Percentiles rank a stretch among this genome's conserved stretches.
Evolutionary conservation across 2,797 vertebrate genomes (phyloP).

Genomic region (Menidia menidia): DNA sequence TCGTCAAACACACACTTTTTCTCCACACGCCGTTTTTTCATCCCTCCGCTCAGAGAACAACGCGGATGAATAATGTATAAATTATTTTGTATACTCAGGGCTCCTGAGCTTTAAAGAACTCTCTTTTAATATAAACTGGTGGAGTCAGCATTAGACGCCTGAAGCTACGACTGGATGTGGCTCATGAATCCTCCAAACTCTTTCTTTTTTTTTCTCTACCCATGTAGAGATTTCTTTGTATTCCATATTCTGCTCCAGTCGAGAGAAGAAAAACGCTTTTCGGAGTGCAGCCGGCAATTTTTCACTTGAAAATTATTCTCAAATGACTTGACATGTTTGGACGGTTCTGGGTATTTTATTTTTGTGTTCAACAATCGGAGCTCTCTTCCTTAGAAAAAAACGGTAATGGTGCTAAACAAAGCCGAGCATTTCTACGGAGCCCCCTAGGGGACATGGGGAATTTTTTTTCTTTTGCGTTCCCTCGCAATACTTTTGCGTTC

Average conservation of each 20-base stretch:
- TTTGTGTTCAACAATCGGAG: neutral
- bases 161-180: conserved; percentile 5
- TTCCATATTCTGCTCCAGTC: neutral
- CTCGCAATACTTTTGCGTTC: no score
- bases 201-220: conserved; percentile 5
- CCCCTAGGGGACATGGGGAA: no score
- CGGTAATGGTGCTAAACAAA: neutral
- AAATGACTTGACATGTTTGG: neutral
- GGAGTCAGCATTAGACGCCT: conserved; percentile 17
- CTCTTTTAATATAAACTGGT: conserved; percentile 38
- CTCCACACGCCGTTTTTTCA: conserved; percentile 19
- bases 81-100: conserved; percentile 19
- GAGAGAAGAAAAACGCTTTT: neutral
- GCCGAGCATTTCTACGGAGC: no score
- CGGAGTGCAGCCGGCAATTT: neutral
- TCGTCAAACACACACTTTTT: conserved; percentile 24
- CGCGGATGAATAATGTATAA: conserved; percentile 64
- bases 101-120: conserved; percentile 47
- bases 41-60: conserved; percentile 26
- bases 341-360: neutral
- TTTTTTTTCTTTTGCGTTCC: no score
- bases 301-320: conserved; percentile 11
- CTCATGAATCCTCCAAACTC: neutral
- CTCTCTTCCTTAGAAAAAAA: neutral
- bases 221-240: neutral